These are phyloP conservation scores for Acronicta psi DNA, from an alignment of 2,888 invertebrate species.

Conservation along the genomic window DNA sequence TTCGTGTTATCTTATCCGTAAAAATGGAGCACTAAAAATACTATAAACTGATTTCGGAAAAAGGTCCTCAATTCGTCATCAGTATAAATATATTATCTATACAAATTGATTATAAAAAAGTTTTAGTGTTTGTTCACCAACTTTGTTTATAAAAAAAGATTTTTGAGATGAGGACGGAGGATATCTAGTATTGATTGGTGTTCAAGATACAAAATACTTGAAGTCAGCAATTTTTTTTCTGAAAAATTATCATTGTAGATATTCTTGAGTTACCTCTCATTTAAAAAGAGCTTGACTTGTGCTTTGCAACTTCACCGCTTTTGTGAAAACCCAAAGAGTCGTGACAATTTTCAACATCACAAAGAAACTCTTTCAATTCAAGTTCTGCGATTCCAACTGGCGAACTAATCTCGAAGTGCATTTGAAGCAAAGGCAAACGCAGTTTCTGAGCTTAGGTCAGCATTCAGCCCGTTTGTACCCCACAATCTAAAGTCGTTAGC, in stretches of 20 bases:
- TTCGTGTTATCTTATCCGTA: too few species aligned
- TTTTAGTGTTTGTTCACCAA: too few species aligned
- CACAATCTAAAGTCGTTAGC: constrained; percentile 74
- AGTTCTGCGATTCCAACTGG: constrained; percentile 27
- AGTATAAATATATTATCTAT: too few species aligned
- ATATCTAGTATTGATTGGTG: too few species aligned
- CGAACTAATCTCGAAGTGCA: constrained; percentile 53
- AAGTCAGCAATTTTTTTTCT: not conserved
- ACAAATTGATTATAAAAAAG: too few species aligned
- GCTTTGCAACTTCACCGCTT: constrained; percentile 18
- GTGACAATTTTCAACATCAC: constrained; percentile 21
- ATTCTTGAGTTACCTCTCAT: not conserved
- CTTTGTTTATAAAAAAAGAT: too few species aligned
- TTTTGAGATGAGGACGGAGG: too few species aligned
- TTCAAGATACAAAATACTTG: not conserved
- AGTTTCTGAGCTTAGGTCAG: constrained; percentile 54
- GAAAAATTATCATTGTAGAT: not conserved
- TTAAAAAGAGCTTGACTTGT: constrained; percentile 1
- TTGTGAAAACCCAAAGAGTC: constrained; percentile 17
- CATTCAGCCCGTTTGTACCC: constrained; percentile 53
- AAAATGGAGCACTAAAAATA: too few species aligned
- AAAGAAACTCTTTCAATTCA: constrained; percentile 44
- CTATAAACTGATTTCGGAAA: too few species aligned
- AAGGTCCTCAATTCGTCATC: too few species aligned
- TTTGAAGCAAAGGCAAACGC: constrained; percentile 50